These are phyloP conservation scores for Hemitrygon akajei DNA, from an alignment of 2,797 vertebrate genomes.

Conservation along the genomic window DNA sequence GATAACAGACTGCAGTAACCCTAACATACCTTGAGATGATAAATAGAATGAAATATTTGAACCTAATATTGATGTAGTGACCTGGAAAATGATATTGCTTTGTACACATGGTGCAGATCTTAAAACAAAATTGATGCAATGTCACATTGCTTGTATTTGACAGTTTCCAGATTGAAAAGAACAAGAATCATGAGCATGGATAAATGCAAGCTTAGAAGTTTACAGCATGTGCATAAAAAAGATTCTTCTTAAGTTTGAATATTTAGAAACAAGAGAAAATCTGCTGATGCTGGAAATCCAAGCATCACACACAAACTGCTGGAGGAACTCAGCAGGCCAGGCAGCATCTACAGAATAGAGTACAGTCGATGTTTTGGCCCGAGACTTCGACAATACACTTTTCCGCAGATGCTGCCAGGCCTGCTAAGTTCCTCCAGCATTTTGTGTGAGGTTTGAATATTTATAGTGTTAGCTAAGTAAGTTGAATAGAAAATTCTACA, in stretches of 20 bases:
- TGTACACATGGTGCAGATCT: not conserved
- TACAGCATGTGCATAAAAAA: not conserved
- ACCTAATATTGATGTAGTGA: slow-evolving; percentile 5
- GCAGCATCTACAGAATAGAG: too few relatives aligned
- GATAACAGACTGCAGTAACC: not conserved
- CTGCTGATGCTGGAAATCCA: too few relatives aligned
- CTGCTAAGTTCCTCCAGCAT: too few relatives aligned
- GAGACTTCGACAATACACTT: too few relatives aligned
- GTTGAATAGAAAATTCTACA: too few relatives aligned
- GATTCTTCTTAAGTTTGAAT: not conserved
- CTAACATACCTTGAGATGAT: slow-evolving; percentile 2
- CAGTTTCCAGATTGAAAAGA: slow-evolving; percentile 28
- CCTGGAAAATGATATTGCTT: not conserved
- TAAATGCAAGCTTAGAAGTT: not conserved
- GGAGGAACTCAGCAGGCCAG: too few relatives aligned
- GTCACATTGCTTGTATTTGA: slow-evolving; percentile 11
- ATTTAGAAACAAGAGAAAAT: not conserved
- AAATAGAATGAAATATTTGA: not conserved
- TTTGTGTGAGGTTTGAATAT: too few relatives aligned
- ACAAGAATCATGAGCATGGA: not conserved
- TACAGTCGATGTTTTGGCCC: too few relatives aligned
- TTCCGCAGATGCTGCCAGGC: too few relatives aligned
- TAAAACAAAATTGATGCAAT: not conserved
- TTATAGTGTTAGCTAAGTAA: not conserved
- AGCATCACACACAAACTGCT: too few relatives aligned